A percentile compares a stretch with the other conserved stretches of the same genome.
phyloP scores from a whole-genome alignment of 2,888 invertebrate genomes.

The Neoaliturus tenellus region DNA sequence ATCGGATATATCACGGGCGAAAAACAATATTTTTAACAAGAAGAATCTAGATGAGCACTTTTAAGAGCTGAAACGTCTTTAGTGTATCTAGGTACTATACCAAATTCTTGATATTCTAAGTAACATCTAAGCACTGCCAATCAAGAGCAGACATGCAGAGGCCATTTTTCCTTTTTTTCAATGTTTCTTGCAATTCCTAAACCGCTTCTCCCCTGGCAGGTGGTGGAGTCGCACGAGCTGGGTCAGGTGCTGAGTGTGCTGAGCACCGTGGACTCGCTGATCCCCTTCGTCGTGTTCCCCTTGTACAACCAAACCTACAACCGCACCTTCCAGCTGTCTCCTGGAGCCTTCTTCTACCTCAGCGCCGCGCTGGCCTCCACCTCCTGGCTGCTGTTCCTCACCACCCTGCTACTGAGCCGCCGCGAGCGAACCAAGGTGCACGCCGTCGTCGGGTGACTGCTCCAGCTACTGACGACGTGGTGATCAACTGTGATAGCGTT shows the following conservation, averaged over 20 bases:
- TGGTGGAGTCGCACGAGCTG: conserved; percentile 56
- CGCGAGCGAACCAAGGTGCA: background rate
- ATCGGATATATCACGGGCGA: too few species aligned
- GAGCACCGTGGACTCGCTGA: conserved; percentile 56
- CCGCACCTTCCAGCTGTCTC: conserved; percentile 57
- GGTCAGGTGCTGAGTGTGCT: conserved; percentile 59
- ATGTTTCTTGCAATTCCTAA: too few species aligned
- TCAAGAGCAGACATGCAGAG: too few species aligned
- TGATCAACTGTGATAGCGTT: too few species aligned
- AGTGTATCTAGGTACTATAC: too few species aligned
- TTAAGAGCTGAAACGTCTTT: too few species aligned
- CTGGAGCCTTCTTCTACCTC: conserved; percentile 60
- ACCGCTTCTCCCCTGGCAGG: too few species aligned
- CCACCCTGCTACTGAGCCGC: background rate
- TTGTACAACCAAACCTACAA: conserved; percentile 61
- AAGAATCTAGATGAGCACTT: too few species aligned
- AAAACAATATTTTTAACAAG: too few species aligned
- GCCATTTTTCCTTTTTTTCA: too few species aligned
- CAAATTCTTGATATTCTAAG: too few species aligned
- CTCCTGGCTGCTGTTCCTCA: conserved; percentile 16
- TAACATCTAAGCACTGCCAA: too few species aligned
- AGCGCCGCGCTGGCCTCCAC: conserved; percentile 54
- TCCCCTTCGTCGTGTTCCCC: conserved; percentile 61
- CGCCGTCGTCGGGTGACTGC: background rate
- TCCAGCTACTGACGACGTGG: background rate